phyloP scores from a whole-genome alignment of 2,888 invertebrate genomes.

The Himalopsyche anomala region DNA sequence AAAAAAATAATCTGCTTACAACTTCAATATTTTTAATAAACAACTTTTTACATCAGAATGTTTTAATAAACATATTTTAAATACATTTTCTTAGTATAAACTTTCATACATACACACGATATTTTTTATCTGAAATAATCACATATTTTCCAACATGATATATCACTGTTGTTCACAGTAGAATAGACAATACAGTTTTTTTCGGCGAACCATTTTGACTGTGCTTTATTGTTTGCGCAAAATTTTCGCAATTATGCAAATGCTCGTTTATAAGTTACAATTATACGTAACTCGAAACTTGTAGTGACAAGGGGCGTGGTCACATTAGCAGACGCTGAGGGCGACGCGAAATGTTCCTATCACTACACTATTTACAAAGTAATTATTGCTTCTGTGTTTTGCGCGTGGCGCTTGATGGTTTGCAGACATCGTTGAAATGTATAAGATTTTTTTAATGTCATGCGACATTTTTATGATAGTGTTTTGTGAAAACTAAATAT shows the following conservation, averaged over 20 bases:
- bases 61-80: no score
- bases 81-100: no score
- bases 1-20: no score
- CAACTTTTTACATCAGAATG: no score
- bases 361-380: conserved; percentile 30
- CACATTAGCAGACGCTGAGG: conserved; percentile 17
- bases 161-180: not conserved
- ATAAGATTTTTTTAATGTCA: not conserved
- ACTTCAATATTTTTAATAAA: no score
- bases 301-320: conserved; percentile 21
- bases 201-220: not conserved
- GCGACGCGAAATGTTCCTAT: conserved; percentile 34
- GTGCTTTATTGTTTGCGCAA: conserved; percentile 29
- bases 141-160: not conserved
- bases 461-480: not conserved
- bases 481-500: not conserved
- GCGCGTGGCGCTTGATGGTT: not conserved
- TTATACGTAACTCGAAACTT: conserved; percentile 34
- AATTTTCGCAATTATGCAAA: conserved; percentile 34
- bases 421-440: conserved; percentile 9
- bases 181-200: not conserved
- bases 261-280: conserved; percentile 34
- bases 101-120: no score
- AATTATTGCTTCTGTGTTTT: conserved; percentile 34
- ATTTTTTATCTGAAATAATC: no score